Evolutionary conservation across 1,140 invertebrate species (phyloP), one percentile per base, ranked within the genome.

Genomic region (Thaumetopoea pityocampa): DNA sequence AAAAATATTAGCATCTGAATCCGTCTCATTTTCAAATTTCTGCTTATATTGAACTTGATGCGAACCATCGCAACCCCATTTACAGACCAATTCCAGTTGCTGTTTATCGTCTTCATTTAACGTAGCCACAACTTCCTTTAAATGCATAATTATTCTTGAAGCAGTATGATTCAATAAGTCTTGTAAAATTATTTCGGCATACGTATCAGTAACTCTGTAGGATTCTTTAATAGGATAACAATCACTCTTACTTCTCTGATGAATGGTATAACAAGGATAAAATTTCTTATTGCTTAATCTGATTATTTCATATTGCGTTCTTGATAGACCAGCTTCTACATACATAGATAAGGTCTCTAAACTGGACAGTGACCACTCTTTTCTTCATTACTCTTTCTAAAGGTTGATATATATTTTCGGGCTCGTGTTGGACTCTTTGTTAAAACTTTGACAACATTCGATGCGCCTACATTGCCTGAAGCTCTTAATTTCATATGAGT

Each of bases 1-100:
- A 52, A 68, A 69, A 20, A 73, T 67, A 24, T 60, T 60, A 5
- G 30, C 37, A 36, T 61, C 50, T 7, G 44, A 42, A 5, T 57
- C 37, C 11, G 10, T 12, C 1, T 41, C 40, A 41, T 60, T 64
- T 26, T 45, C n/a, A 40, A 67, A 51, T 47, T 56, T 69, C 19
- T 29, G 15, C 41, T 26, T 41, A n/a, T n/a, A n/a, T n/a, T n/a
- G n/a, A n/a, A n/a, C n/a, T n/a, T n/a, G n/a, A n/a, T n/a, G n/a
- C n/a, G n/a, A n/a, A n/a, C n/a, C n/a, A n/a, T n/a, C n/a, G n/a
- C n/a, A n/a, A n/a, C n/a, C n/a, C n/a, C n/a, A n/a, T n/a, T n/a
- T n/a, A n/a, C n/a, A n/a, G n/a, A n/a, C n/a, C n/a, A n/a, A n/a
- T n/a, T n/a, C n/a, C n/a, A n/a, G n/a, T n/a, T n/a, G n/a, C n/a